phyloP scores from a whole-genome alignment of 2,797 vertebrate species.

The Knipowitschia caucasica region DNA sequence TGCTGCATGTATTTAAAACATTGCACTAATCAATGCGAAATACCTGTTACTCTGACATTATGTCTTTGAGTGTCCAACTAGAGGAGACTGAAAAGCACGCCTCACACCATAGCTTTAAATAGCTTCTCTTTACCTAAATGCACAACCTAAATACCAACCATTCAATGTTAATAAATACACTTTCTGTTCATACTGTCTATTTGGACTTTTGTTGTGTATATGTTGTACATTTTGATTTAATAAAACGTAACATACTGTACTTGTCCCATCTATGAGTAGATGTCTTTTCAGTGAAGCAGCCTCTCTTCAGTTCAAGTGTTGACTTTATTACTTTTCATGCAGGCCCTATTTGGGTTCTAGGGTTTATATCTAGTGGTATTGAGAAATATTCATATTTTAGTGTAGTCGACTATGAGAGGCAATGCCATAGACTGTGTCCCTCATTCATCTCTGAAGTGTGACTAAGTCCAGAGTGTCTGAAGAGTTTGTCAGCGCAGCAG shows the following conservation, averaged over 20 bases:
- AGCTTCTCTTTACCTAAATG: background rate
- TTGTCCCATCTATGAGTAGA: background rate
- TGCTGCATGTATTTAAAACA: conserved; percentile 19
- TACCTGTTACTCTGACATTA: conserved; percentile 24
- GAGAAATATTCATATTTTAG: no score
- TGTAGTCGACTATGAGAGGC: no score
- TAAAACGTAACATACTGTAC: conserved; percentile 29
- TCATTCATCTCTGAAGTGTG: conserved; percentile 26
- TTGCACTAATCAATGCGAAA: conserved; percentile 17
- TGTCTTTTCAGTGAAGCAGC: background rate
- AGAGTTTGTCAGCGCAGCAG: conserved; percentile 65
- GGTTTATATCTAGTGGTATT: no score
- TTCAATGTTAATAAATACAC: conserved; percentile 5
- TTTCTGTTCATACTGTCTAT: background rate
- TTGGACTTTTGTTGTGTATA: conserved; percentile 13
- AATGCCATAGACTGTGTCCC: background rate
- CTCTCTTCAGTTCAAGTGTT: background rate
- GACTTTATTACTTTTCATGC: no score
- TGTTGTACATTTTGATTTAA: conserved; percentile 38
- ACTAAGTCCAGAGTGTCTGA: conserved; percentile 49
- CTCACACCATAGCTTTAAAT: no score
- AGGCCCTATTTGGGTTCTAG: no score
- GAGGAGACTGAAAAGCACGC: no score
- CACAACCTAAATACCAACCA: conserved; percentile 13
- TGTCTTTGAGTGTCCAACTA: background rate